These are phyloP conservation scores for Amphimallon solstitiale DNA, from an alignment of 2,888 invertebrate species.

Conservation along the genomic window DNA sequence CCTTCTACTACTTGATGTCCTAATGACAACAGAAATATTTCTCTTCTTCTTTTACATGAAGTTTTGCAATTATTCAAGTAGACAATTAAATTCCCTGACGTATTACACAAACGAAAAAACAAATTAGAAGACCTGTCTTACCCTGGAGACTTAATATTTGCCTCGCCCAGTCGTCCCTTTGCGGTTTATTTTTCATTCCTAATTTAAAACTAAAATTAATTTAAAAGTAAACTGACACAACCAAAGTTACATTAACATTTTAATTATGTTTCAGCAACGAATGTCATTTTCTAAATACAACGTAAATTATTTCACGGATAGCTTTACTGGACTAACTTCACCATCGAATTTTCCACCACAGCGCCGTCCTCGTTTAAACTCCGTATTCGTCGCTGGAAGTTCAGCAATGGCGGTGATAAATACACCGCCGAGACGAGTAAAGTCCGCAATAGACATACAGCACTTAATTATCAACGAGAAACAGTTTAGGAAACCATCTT, in stretches of 20 bases:
- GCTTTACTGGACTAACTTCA: conserved; percentile 60
- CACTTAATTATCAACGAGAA: conserved; percentile 69
- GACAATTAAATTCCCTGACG: no score
- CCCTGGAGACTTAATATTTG: no score
- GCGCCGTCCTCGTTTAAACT: conserved; percentile 76
- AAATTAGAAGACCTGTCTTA: no score
- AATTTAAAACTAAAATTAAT: no score
- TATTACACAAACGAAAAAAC: no score
- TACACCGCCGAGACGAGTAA: conserved; percentile 80
- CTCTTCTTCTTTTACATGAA: no score
- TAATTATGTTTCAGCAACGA: conserved; percentile 69
- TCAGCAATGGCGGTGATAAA: conserved; percentile 74
- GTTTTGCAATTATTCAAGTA: no score
- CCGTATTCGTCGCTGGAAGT: conserved; percentile 82
- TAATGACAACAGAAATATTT: no score
- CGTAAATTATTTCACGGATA: conserved; percentile 71
- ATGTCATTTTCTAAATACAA: conserved; percentile 76
- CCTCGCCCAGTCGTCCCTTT: no score
- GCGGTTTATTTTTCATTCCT: no score
- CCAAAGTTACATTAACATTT: conserved; percentile 45
- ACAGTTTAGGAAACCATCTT: conserved; percentile 41
- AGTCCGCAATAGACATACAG: conserved; percentile 86
- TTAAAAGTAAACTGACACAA: no score
- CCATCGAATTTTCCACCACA: conserved; percentile 45
- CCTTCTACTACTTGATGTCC: no score